Conservation (phyloP, 2,888 invertebrate species). For the Drosophila barbarae region DNA sequence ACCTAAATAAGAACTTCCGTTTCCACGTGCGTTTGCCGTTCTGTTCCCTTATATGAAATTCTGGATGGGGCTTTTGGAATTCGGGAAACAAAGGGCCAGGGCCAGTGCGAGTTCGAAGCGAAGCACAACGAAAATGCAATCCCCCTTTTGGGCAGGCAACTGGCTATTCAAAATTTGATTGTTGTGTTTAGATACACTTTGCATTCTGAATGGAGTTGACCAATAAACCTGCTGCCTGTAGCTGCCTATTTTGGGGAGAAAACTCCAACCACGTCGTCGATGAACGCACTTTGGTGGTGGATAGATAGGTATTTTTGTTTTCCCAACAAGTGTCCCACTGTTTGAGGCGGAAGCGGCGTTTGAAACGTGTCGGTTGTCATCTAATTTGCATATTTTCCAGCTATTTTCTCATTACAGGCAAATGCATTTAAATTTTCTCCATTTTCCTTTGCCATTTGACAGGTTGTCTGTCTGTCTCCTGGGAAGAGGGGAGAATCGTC, state of each 20-base stretch:
- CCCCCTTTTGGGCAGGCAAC: slow-evolving; percentile 34
- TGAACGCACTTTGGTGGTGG: slow-evolving; percentile 33
- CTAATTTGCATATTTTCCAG: slow-evolving; percentile 64
- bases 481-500: slow-evolving; percentile 18
- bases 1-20: slow-evolving; percentile 68
- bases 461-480: slow-evolving; percentile 45
- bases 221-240: slow-evolving; percentile 23
- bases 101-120: slow-evolving; percentile 8
- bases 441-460: slow-evolving; percentile 50
- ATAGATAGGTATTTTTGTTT: slow-evolving; percentile 34
- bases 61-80: slow-evolving; percentile 38
- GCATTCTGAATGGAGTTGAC: slow-evolving; percentile 42
- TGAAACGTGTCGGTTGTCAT: slow-evolving; percentile 61
- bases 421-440: slow-evolving; percentile 51
- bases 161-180: slow-evolving; percentile 44
- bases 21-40: slow-evolving; percentile 38
- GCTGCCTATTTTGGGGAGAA: slow-evolving; percentile 52
- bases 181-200: slow-evolving; percentile 45
- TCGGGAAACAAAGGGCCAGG: slow-evolving; percentile 35
- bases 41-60: slow-evolving; percentile 40
- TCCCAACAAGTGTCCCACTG: slow-evolving; percentile 61
- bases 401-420: slow-evolving; percentile 41
- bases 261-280: slow-evolving; percentile 28
- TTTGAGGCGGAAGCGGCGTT: slow-evolving; percentile 60
- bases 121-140: slow-evolving; percentile 18